Base-by-base conservation (phyloP, 2,113 vertebrate species). In the Potamarius usumacintae region DNA sequence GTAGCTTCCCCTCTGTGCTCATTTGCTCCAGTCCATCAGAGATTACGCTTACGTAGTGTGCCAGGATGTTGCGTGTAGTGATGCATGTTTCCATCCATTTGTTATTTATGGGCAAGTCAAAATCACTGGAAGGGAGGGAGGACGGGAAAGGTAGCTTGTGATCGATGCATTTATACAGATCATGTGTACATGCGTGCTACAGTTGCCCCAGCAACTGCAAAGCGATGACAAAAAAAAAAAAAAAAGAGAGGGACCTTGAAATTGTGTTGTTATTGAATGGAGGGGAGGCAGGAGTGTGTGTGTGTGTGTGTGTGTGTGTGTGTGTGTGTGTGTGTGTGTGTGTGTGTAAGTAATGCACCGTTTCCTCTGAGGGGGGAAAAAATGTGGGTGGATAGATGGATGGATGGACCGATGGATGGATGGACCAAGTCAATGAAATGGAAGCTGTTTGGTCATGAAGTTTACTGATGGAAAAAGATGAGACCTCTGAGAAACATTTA, bases 191-290 rank as follows among this genome's bases (percentile, higher is more conserved):
- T 92, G 93, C 92, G 89, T 91, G 17, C 27, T 84, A 90, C 79
- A 90, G 95, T 95, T 92, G 84, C 93, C 93, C 58, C 87, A 90
- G 95, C 90, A 96, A 95, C 95, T 92, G 87, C 89, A 86, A 89
- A 71, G 88, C 89, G 86, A 86, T 67, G 87, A 95, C 92, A 2
- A 2, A 34, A 94, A 94, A 94, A 2, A 2, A 34, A 94, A 94
- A 94, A 93, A 93, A 91, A 92, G 77, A 30, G 62, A 7, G 67
- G 88, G 92, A 93, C 94, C 94, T 96, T 95, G 94, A 95, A 93
- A 92, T 88, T 90, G 82, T 63, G 69, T 90, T 89, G 63, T 86
- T 71, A 82, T 86, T 22, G 89, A 89, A 91, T 89, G 69, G 34
- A 79, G 52, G 60, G 71, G 71, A 84, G 58, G 85, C 85, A 82